Evolutionary conservation across 2,888 invertebrate genomes (phyloP).

Genomic region (Allygus modestus): DNA sequence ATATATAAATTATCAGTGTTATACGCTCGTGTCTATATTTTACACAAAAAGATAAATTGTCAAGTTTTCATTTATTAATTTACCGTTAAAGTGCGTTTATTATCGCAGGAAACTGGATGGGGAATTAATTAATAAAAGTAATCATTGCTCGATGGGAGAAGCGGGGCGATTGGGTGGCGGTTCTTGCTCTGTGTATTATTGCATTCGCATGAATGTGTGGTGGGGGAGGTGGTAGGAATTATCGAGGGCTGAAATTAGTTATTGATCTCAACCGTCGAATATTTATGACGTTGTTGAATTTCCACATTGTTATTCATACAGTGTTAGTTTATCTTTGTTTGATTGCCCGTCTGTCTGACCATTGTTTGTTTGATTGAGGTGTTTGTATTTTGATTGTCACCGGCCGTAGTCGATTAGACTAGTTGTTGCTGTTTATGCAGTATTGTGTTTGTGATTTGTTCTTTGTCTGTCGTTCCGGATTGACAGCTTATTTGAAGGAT

Average conservation of each 20-base stretch:
- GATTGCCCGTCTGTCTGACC: background rate
- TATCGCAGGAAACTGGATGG: background rate
- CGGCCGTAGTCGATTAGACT: background rate
- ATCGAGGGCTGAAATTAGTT: conserved; percentile 49
- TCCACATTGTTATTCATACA: conserved; percentile 54
- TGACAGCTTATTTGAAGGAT: background rate
- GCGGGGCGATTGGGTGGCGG: background rate
- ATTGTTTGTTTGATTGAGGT: conserved; percentile 40
- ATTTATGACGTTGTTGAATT: conserved; percentile 47
- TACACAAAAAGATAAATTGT: too few relatives aligned
- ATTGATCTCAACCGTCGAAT: conserved; percentile 41
- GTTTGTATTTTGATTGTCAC: conserved; percentile 29
- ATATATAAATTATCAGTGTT: too few relatives aligned
- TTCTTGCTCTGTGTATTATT: conserved; percentile 29
- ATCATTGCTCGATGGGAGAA: background rate
- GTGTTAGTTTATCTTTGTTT: conserved; percentile 51
- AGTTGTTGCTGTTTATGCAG: background rate
- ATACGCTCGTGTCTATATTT: too few relatives aligned
- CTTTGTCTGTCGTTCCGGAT: background rate
- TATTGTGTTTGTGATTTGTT: background rate
- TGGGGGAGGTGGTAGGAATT: conserved; percentile 32
- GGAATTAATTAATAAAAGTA: conserved; percentile 32
- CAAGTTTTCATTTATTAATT: too few relatives aligned
- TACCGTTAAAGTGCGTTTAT: background rate
- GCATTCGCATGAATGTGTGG: conserved; percentile 17